Evolutionary conservation across 2,888 invertebrate species (phyloP).

Genomic region (Uloborus plumipes): DNA sequence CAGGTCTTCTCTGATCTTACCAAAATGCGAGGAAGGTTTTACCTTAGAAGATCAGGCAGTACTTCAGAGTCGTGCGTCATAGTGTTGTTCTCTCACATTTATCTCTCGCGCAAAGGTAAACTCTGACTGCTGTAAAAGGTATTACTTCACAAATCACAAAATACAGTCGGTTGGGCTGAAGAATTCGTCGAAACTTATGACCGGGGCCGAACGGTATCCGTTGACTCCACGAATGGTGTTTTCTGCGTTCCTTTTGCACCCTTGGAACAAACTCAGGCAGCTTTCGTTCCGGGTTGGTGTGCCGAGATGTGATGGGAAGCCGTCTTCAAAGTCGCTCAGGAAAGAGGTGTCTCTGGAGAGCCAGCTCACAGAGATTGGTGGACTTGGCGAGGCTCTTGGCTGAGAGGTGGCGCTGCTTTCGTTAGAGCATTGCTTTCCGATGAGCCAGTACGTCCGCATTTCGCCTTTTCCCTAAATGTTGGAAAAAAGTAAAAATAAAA

Average conservation of each 20-base stretch:
- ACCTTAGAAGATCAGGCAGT: too few relatives aligned
- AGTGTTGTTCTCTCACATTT: too few relatives aligned
- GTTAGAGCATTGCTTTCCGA: conserved; percentile 8
- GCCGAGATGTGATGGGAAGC: neutral
- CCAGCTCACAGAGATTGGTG: neutral
- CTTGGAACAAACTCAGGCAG: conserved; percentile 20
- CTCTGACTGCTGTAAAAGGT: too few relatives aligned
- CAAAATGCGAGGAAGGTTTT: too few relatives aligned
- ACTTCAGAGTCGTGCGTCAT: too few relatives aligned
- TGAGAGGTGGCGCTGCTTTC: neutral
- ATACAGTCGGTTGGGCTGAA: conserved; percentile 18
- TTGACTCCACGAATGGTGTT: neutral
- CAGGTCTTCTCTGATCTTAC: too few relatives aligned
- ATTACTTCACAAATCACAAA: conserved; percentile 1
- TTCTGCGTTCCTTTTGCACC: neutral
- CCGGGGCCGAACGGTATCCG: conserved; percentile 12
- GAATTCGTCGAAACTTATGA: conserved; percentile 14
- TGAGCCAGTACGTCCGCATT: conserved; percentile 22
- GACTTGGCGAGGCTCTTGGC: neutral
- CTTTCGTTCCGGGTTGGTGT: conserved; percentile 6
- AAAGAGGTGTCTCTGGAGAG: neutral
- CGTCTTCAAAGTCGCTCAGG: neutral
- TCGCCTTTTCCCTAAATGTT: conserved; percentile 21
- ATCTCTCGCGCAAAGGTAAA: too few relatives aligned
- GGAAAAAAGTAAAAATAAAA: too few relatives aligned